Conservation (phyloP, 2,113 vertebrate genomes). For the Ochotona curzoniae region DNA sequence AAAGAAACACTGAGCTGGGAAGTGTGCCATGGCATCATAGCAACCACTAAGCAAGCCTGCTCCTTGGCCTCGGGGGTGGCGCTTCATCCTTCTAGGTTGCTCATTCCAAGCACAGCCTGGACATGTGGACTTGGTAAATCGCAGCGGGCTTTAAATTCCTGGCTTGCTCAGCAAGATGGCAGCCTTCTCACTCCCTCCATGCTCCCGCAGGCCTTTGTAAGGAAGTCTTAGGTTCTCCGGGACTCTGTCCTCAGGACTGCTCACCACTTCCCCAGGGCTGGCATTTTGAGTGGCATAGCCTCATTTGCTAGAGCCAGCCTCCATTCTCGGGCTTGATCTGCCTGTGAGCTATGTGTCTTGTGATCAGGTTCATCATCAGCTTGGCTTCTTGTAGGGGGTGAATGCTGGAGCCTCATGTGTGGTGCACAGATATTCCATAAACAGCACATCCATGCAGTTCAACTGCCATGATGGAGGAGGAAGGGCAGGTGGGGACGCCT, state of each 20-base stretch:
- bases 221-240: not conserved
- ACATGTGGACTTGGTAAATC: not conserved
- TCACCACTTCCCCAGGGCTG: not conserved
- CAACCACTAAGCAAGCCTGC: not conserved
- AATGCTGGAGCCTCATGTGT: not conserved
- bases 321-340: not conserved
- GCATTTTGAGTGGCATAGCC: not conserved
- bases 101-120: not conserved
- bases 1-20: not conserved
- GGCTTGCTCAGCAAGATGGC: accelerated
- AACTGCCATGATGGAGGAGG: not conserved
- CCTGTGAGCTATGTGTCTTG: not conserved
- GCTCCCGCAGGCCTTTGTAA: accelerated
- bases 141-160: not conserved
- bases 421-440: not conserved
- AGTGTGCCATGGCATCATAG: not conserved
- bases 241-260: not conserved
- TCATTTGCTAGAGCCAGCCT: not conserved
- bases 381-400: not conserved
- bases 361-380: not conserved
- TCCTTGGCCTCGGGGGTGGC: not conserved
- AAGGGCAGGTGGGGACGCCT: not conserved
- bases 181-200: accelerated
- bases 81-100: not conserved
- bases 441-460: not conserved